Percentiles rank a stretch among this genome's conserved stretches.
phyloP scores from a whole-genome alignment of 2,797 vertebrate species.

The Moxostoma hubbsi region DNA sequence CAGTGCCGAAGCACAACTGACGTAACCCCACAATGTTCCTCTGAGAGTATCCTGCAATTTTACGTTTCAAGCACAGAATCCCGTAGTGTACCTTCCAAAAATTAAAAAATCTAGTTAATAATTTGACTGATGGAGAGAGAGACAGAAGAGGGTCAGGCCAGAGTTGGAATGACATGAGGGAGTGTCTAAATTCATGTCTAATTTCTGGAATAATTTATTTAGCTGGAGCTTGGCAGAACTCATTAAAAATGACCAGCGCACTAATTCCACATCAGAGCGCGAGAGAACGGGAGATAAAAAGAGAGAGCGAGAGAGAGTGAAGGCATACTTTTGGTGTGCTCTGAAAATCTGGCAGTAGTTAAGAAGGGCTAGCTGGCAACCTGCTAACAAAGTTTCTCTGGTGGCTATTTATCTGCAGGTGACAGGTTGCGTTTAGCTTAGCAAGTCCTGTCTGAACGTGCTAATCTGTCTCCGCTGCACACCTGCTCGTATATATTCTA shows the following conservation, averaged over 20 bases:
- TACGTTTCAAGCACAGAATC: too few relatives aligned
- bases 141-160: conserved; percentile 52
- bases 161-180: conserved; percentile 50
- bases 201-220: conserved; percentile 61
- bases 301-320: background rate
- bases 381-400: conserved; percentile 63
- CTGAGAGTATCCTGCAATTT: too few relatives aligned
- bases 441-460: conserved; percentile 66
- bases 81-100: background rate
- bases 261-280: conserved; percentile 50
- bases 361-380: background rate
- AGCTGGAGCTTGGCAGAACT: conserved; percentile 54
- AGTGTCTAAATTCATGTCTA: conserved; percentile 57
- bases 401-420: conserved; percentile 64
- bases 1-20: too few relatives aligned
- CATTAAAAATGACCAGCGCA: conserved; percentile 61
- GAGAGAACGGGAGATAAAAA: background rate
- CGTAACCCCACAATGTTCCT: too few relatives aligned
- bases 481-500: conserved; percentile 17
- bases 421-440: conserved; percentile 59
- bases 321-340: background rate
- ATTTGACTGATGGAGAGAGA: conserved; percentile 29
- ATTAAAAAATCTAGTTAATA: conserved; percentile 13
- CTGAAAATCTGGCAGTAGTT: conserved; percentile 33
- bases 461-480: conserved; percentile 25